Base-by-base conservation (phyloP, 2,797 vertebrate species). In the Pterois miles region DNA sequence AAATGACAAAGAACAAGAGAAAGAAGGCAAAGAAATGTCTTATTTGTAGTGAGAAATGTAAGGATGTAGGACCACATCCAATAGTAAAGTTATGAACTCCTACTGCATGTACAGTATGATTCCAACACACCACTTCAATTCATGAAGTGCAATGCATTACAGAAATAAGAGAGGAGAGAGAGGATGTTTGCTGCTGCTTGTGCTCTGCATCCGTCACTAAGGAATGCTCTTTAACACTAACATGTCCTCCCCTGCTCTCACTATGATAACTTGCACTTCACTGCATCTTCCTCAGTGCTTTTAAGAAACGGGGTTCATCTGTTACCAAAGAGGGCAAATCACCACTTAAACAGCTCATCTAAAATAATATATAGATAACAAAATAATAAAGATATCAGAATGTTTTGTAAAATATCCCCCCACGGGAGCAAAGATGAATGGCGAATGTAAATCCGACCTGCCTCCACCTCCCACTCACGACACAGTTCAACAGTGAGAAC, bases 201-300 rank as follows among this genome's bases (percentile, higher is more conserved):
- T 71, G 66, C 59, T 84, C 54, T 58, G 68, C 73, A 88, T 89
- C 86, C 38, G 82, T 91, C 93, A 92, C 81, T 78, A 6, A 92
- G 90, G 93, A 95, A 94, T 93, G 89, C 86, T 93, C 80, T 53
- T 88, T 34, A 92, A 91, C 82, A 92, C 88, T 83, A 94, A 92
- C 90, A 93, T 74, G 84, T 93, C 89, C 92, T 93, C 93, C 93
- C 88, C 71, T 87, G 71, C 76, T 75, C 76, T 83, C 52, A 83
- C 76, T 68, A 68, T 80, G 85, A 90, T 89, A 79, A 90, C 89
- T 91, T 66, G 81, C 71, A 80, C 70, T 36, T 64, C 57, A 23
- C 67, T 74, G 48, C 56, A 43, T 80, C 85, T 43, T 80, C 76
- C 78, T 80, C 72, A 43, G 54, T 64, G 33, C 67, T 73, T 75